Evolutionary conservation across 2,888 invertebrate species (phyloP).

Genomic region (Philereme transversata): DNA sequence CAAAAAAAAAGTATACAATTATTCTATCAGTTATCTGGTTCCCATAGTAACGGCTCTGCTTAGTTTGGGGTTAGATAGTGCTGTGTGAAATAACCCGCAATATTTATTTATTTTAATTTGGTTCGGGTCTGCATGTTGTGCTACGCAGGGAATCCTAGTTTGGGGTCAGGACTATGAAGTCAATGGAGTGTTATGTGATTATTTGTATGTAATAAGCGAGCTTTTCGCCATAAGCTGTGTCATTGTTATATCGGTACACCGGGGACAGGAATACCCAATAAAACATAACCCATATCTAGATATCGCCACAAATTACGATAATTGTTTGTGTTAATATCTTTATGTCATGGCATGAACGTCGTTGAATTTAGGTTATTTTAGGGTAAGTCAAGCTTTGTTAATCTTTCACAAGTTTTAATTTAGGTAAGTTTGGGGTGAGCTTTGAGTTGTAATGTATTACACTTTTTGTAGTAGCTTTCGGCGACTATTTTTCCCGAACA

Average conservation of each 20-base stretch:
- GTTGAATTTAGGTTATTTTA: slow-evolving; percentile 33
- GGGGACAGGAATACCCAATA: slow-evolving; percentile 60
- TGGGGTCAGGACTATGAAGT: too few relatives aligned
- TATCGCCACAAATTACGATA: slow-evolving; percentile 71
- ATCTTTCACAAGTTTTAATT: slow-evolving; percentile 23
- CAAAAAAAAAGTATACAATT: too few relatives aligned
- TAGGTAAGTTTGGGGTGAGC: slow-evolving; percentile 15
- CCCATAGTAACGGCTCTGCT: too few relatives aligned
- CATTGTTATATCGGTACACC: slow-evolving; percentile 34
- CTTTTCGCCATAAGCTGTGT: slow-evolving; percentile 13
- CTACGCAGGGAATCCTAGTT: too few relatives aligned
- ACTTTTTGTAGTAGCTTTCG: neutral
- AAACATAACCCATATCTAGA: slow-evolving; percentile 57
- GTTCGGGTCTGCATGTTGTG: too few relatives aligned
- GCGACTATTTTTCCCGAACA: too few relatives aligned
- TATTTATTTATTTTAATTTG: too few relatives aligned
- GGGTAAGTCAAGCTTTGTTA: slow-evolving; percentile 25
- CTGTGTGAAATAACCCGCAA: too few relatives aligned
- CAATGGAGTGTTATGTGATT: neutral
- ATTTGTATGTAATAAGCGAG: slow-evolving; percentile 1
- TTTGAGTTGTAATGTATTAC: slow-evolving; percentile 15
- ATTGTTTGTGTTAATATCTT: slow-evolving; percentile 67
- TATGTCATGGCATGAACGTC: slow-evolving; percentile 31
- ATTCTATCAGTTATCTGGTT: too few relatives aligned
- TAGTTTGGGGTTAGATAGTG: too few relatives aligned